These are phyloP conservation scores for Crotalus horridus DNA, from an alignment of 2,113 vertebrate genomes.

Conservation along the genomic window DNA sequence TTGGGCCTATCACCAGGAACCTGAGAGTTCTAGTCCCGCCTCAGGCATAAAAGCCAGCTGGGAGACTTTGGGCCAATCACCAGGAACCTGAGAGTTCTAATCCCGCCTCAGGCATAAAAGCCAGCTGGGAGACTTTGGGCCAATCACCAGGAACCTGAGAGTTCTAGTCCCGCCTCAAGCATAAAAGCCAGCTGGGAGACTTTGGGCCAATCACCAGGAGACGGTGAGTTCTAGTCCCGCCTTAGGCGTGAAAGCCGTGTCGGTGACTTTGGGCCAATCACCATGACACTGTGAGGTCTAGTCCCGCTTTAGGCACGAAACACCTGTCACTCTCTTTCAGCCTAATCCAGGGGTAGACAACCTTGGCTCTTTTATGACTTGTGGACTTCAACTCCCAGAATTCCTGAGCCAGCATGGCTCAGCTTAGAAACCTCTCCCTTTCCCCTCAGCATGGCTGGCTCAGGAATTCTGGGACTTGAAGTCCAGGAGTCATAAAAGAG, in stretches of 20 bases:
- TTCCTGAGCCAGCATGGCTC: too few species aligned
- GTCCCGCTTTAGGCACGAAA: neutral
- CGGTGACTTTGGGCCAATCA: neutral
- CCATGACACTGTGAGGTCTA: neutral
- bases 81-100: too few species aligned
- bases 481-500: too few species aligned
- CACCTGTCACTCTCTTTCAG: neutral
- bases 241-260: fast-evolving
- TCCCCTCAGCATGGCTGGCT: too few species aligned
- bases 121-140: too few species aligned
- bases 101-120: fast-evolving
- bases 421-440: too few species aligned
- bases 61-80: neutral
- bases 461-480: too few species aligned
- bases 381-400: too few species aligned
- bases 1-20: too few species aligned
- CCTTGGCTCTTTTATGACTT: too few species aligned
- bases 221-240: neutral
- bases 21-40: neutral
- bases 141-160: neutral
- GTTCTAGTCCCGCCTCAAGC: neutral
- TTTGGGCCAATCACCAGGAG: too few species aligned
- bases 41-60: neutral
- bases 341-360: neutral
- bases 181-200: neutral